Base-by-base conservation (phyloP, 1,140 invertebrate genomes). In the Copidosoma floridanum region DNA sequence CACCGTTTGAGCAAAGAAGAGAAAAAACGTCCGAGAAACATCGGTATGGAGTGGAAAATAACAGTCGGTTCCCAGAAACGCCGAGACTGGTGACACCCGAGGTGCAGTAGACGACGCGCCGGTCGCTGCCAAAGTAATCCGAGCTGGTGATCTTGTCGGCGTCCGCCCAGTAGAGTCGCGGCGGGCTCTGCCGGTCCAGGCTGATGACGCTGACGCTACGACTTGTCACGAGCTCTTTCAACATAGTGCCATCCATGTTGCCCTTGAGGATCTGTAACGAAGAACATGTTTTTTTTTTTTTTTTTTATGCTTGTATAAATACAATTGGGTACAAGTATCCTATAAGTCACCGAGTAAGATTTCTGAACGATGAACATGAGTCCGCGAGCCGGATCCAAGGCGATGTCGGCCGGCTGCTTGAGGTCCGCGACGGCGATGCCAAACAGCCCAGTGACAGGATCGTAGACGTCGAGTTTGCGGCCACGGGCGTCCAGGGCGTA, bases 361-460 rank as follows among this genome's bases (percentile, higher is more conserved):
- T 47, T 47, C 12, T 58, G 56, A 10, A 51, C 46, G 16, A 58
- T 58, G 21, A 58, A 58, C 11, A 58, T 27, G 21, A 58, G 37
- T 4, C 47, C 47, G 1, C 47, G 21, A 10, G 26, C 2, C 3
- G 14, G 37, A 32, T 58, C 56, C 10, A 58, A 8, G n/a, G 16
- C 46, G 2, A 58, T 21, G 14, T 41, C 46, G 4, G 18, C 12
- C 8, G 56, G 46, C 2, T 43, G 14, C 10, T 51, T 51, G 1
- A 58, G 37, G 32, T 43, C 56, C 0, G 46, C 11, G 2, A 51
- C 35, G 20, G 26, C 37, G 12, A 58, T 43, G 3, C 56, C 56
- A 12, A 16, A 51, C n/a, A 29, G 27, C 21, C 12, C 26, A 32
- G 35, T 29, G 2, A 21, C 41, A n/a, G n/a, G 14, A 16, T 41